Base-by-base conservation (phyloP, 2,888 invertebrate species). In the Eilema griseolum region DNA sequence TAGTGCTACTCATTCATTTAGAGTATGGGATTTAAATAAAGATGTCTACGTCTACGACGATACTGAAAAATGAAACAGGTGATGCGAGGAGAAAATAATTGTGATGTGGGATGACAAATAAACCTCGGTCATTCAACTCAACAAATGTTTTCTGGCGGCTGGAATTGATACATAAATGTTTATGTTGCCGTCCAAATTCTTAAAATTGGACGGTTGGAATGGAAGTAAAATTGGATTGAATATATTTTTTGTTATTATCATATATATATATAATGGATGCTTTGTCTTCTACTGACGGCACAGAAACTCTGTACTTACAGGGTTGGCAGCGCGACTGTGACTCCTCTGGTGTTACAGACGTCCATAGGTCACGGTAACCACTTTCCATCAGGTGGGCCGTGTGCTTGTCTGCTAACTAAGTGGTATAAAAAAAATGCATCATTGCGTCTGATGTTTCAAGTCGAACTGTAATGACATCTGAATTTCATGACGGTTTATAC, bases 21-120 rank as follows among this genome's bases (percentile, higher is more conserved):
- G 81, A 84, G 85, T 57, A 65, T 83, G 80, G 79, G 83, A 89
- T 89, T 88, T 88, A 93, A 92, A 93, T 92, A 92, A 87, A 86
- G 68, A 85, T 83, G 81, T 85, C 84, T 84, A 85, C 85, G 87
- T 86, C 85, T 83, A 83, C 87, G 75, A 85, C 88, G 84, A 89
- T 91, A 90, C 90, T 91, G 90, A 92, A 91, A 92, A 92, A 91
- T 92, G 84, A 91, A 91, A 90, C 92, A 93, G 91, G 91, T 93
- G 90, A 92, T 88, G 86, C 84, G 80, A 79, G 83, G 86, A 64
- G 52, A 28, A 46, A 24, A 64, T 46, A 79, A 76, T 83, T 83
- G 78, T 78, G 86, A 88, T 86, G 88, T 89, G 86, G 86, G 89
- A 90, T 91, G 92, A 92, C 91, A 91, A 89, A 93, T 87, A 86